phyloP scores from a whole-genome alignment of 2,113 vertebrate genomes.

The Mionectes macconnelli region DNA sequence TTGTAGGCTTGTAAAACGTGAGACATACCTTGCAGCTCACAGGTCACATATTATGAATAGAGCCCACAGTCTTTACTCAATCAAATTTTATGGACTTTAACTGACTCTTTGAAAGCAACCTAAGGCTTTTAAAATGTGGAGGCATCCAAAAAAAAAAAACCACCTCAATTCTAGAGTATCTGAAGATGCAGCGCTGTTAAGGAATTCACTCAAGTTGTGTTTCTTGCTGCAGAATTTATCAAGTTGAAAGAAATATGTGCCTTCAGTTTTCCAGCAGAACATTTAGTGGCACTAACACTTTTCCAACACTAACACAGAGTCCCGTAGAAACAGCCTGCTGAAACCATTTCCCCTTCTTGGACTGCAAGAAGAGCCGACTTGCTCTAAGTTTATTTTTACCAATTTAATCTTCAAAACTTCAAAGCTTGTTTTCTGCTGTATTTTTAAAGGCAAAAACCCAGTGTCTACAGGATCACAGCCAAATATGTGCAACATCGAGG shows the following conservation, averaged over 20 bases:
- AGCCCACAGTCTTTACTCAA: conserved; percentile 59
- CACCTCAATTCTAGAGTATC: conserved; percentile 7
- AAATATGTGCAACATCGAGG: conserved; percentile 38
- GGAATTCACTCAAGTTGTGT: conserved; percentile 35
- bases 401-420: conserved; percentile 66
- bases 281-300: conserved; percentile 48
- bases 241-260: conserved; percentile 22
- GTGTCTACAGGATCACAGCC: conserved; percentile 45
- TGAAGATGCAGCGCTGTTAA: conserved; percentile 48
- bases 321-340: not conserved
- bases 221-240: conserved; percentile 42
- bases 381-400: conserved; percentile 65
- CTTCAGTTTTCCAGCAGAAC: conserved; percentile 45
- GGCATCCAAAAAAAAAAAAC: conserved; percentile 75
- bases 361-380: conserved; percentile 20
- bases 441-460: conserved; percentile 72
- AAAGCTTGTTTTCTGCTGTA: conserved; percentile 62
- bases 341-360: conserved; percentile 53
- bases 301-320: conserved; percentile 51
- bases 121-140: conserved; percentile 59
- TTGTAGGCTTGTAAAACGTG: not conserved
- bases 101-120: conserved; percentile 60
- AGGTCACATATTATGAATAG: conserved; percentile 29
- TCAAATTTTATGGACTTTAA: conserved; percentile 64
- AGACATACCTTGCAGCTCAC: not conserved